These are phyloP conservation scores for Fistularia commersonii DNA, from an alignment of 2,797 vertebrate genomes.

Conservation along the genomic window DNA sequence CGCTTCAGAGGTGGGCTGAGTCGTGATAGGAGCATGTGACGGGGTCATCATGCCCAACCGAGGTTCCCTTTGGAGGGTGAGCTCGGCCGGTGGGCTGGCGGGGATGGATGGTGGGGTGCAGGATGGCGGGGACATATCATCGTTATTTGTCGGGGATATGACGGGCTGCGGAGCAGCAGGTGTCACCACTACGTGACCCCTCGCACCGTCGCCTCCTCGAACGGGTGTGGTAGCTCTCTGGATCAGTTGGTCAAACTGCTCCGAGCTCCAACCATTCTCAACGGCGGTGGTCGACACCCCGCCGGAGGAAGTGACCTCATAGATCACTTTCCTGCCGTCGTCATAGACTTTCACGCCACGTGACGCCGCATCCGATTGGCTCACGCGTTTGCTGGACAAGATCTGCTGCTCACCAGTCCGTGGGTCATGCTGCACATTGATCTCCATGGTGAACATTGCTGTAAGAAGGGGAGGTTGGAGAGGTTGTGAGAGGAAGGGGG, in stretches of 20 bases:
- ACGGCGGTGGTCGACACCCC: conserved; percentile 77
- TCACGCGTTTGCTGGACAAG: conserved; percentile 88
- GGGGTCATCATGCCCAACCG: conserved; percentile 86
- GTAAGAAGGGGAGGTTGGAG: conserved; percentile 54
- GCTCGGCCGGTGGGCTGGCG: conserved; percentile 78
- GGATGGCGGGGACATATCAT: conserved; percentile 74
- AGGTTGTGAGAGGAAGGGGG: conserved; percentile 6
- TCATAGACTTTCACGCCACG: conserved; percentile 94
- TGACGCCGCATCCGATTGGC: conserved; percentile 83
- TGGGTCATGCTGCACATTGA: conserved; percentile 95
- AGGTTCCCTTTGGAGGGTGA: conserved; percentile 84
- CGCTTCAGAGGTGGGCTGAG: conserved; percentile 49
- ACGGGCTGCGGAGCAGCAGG: conserved; percentile 58
- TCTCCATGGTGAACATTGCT: conserved; percentile 99
- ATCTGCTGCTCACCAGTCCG: conserved; percentile 91
- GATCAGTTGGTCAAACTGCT: conserved; percentile 89
- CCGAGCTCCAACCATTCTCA: conserved; percentile 93
- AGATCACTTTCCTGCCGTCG: conserved; percentile 92
- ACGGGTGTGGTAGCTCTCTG: conserved; percentile 82
- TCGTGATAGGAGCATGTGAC: conserved; percentile 58
- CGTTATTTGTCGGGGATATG: conserved; percentile 57
- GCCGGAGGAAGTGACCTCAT: conserved; percentile 85
- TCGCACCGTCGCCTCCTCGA: conserved; percentile 66
- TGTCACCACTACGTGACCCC: conserved; percentile 63
- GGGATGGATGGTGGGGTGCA: conserved; percentile 66